These are phyloP conservation scores for Acronicta leporina DNA, from an alignment of 2,888 invertebrate genomes.

Conservation along the genomic window DNA sequence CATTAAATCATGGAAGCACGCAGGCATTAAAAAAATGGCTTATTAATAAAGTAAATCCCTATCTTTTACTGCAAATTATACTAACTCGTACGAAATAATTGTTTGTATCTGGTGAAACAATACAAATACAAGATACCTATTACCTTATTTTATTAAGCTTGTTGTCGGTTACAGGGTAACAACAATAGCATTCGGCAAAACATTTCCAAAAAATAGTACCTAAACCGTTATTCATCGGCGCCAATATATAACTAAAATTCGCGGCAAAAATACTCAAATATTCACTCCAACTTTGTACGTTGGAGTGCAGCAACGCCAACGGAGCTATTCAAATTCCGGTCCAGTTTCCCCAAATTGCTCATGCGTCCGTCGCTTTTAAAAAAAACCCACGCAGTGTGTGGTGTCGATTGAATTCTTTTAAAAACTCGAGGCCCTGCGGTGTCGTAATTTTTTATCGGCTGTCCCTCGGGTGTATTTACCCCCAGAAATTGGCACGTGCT, in stretches of 20 bases:
- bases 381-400: constrained; percentile 58
- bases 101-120: no score
- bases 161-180: neutral
- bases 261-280: constrained; percentile 24
- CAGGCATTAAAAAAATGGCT: no score
- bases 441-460: constrained; percentile 76
- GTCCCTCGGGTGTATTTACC: constrained; percentile 69
- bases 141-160: neutral
- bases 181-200: constrained; percentile 11
- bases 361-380: constrained; percentile 62
- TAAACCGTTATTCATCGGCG: constrained; percentile 23
- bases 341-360: constrained; percentile 71
- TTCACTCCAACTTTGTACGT: constrained; percentile 39
- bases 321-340: constrained; percentile 65
- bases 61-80: no score
- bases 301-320: constrained; percentile 34
- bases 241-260: constrained; percentile 14
- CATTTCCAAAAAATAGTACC: constrained; percentile 16
- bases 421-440: constrained; percentile 60
- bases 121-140: no score
- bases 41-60: no score
- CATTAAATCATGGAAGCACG: no score
- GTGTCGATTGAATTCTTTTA: constrained; percentile 74
- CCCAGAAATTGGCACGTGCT: constrained; percentile 59
- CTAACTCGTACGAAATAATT: no score